Base-by-base conservation (phyloP, 2,113 vertebrate species). In the Scophthalmus maximus region DNA sequence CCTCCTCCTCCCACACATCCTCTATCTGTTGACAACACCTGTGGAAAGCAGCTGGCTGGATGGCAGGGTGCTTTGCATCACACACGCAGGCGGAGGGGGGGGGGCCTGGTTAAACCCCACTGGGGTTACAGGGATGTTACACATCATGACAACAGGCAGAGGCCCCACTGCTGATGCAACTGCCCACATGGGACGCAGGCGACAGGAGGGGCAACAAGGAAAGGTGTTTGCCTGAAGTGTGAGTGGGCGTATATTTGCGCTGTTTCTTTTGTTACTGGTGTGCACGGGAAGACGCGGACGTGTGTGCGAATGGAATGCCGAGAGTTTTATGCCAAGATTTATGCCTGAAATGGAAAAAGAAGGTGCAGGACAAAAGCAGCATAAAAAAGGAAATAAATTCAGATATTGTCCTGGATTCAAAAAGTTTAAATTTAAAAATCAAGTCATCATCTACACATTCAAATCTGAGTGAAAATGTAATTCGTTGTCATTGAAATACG, bases 161-260 rank as follows among this genome's bases (percentile, higher is more conserved):
- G 64, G 71, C 76, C 72, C 57, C 61, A n/a, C 36, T 62, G 79
- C 78, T 91, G 87, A 89, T 84, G 85, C 76, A 87, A 88, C 82
- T 17, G 70, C 64, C 42, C 82, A 80, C 83, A 72, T 22, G 87
- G 84, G 87, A 88, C 53, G 15, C 9, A 1, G 38, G 30, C 30
- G 53, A 52, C 17, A 3, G 25, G 52, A 53, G 20, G 27, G 30
- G 53, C 50, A 10, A 40, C 11, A 0, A 42, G 26, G 55, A 38
- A 66, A 81, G 56, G 78, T 73, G 73, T 86, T 74, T 73, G 56
- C 53, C n/a, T n/a, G n/a, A 61, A 47, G 76, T 69, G 73, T 62
- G 40, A 30, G 49, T 23, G 25, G 56, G 32, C 68, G 68, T 22
- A 25, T 59, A 65, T 64, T n/a, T 65, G 53, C 15, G 38, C 15